Evolutionary conservation across 2,888 invertebrate genomes (phyloP), one percentile per base, ranked within the genome.

Genomic region (Apodemia duryi): DNA sequence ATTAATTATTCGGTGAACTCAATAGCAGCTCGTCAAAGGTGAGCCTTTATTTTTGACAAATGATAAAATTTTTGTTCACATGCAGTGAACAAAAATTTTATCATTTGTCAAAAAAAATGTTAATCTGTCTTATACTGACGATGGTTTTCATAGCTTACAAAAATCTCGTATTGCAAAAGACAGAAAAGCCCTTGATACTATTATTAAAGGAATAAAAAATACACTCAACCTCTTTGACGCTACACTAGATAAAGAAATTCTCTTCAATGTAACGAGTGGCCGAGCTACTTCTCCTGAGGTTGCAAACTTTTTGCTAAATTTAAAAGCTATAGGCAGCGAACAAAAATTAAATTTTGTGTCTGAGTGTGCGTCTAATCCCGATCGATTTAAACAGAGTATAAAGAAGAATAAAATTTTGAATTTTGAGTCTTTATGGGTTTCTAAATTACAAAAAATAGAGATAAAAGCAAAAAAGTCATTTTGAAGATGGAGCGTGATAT

Each of bases 251-350:
- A 69, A 71, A 67, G 32, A 71, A 75, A 77, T 35, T 69, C 78
- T 73, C 65, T 77, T 77, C 29, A 78, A 78, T 61, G 77, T 80
- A 52, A 76, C 76, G 68, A 77, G 77, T 62, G 70, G 65, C 64
- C 65, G 68, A 67, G 67, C 70, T 46, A 75, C 77, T 67, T 77
- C 76, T 46, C 1, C 7, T 62, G 69, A 76, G 52, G 74, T 79
- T 70, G 21, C 72, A 63, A 68, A 77, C 74, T 81, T 74, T 66
- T 64, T 77, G 57, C 66, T 77, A 6, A 77, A 75, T 64, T 66
- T 76, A 1, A 69, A 74, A 62, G 38, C 69, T 65, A 2, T 52
- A 61, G 75, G 76, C 35, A 1, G 67, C 49, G 32, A 69, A 70
- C 71, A 74, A 72, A 72, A 74, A 64, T 38, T 72, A 61, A 66